Evolutionary conservation across 1,140 invertebrate species (phyloP), one percentile per base, ranked within the genome.

Genomic region (Drosophila repletoides): DNA sequence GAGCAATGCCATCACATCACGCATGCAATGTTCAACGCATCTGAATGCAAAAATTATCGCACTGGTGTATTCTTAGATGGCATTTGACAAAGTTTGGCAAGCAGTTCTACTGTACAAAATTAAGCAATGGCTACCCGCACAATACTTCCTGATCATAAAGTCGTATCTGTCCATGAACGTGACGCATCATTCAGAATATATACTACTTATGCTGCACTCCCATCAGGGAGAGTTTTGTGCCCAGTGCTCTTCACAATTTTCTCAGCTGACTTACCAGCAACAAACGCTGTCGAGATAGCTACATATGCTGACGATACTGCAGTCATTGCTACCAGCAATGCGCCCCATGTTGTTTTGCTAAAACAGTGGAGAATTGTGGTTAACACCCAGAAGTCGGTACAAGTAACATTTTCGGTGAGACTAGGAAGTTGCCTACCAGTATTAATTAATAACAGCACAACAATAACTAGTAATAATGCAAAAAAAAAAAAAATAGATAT

Each of bases 161-260:
- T 84, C 72, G 6, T 76, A 76, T 56, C 15, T 59, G 56, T 77
- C 6, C 76, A 77, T 7, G 41, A 36, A 45, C 40, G 9, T 12
- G 40, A 24, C n/a, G 15, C 19, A 9, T 45, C 41, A 24, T 12
- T 28, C 31, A 58, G 15, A 2, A 22, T 28, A 28, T 7, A 19
- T 26, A n/a, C 40, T 19, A 15, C 7, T 17, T 29, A 29, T 12
- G 22, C 45, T 28, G 45, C 9, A 24, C 26, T 45, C 7, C 40
- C 28, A 14, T 12, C 43, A 22, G 28, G 17, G 10, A 45, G 28
- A 19, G 14, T 45, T 12, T 6, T 45, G 45, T 10, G 45, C 4
- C 24, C 45, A 29, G 26, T 49, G 3, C 29, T 49, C 0, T 49
- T 29, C 26, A 49, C 28, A 29, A 15, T 49, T 12, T 49, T 49